Evolutionary conservation across 2,797 vertebrate species (phyloP), one percentile per base, ranked within the genome.

Genomic region (Cyclopterus lumpus): DNA sequence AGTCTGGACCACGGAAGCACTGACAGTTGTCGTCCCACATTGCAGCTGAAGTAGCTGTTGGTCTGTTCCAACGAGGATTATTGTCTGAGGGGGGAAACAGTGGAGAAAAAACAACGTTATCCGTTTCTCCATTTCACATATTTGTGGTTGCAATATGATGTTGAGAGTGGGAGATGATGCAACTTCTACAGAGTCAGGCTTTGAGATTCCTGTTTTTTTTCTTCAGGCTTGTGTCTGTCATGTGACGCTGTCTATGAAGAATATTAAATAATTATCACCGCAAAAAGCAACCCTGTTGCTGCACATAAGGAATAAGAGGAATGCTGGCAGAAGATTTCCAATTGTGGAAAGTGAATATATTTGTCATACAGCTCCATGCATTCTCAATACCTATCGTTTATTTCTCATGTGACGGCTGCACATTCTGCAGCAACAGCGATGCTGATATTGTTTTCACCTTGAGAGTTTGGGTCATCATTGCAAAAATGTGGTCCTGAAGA

Each of bases 1-100:
- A 42, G 34, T 78, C 5, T 0, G 0, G 0, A 32, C 88, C 86
- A 55, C 94, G 93, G 48, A 75, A 88, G 79, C 96, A 97, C 0
- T 46, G 0, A 71, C 96, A 97, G 0, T 38, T 57, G 0, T 1
- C 1, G 12, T 97, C 92, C 68, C 87, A 95, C 12, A 0, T n/a
- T 30, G 94, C 95, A 20, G 80, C 82, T 1, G 90, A 88, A 58
- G 58, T 55, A 16, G 24, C 6, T 15, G 94, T 93, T 1, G 97
- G 97, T 69, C 85, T 96, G 36, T 93, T 93, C 97, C 96, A 99
- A 9, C 20, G 54, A 40, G 83, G 0, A 0, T 80, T 67, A 16
- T 0, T 9, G 3, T 34, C 96, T 97, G 86, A 81, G 71, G 12
- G n/a, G 11, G n/a, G 16, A 20, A 22, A n/a, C 0, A 22, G 18